Evolutionary conservation across 2,113 vertebrate species (phyloP).

Genomic region (Aythya baeri): DNA sequence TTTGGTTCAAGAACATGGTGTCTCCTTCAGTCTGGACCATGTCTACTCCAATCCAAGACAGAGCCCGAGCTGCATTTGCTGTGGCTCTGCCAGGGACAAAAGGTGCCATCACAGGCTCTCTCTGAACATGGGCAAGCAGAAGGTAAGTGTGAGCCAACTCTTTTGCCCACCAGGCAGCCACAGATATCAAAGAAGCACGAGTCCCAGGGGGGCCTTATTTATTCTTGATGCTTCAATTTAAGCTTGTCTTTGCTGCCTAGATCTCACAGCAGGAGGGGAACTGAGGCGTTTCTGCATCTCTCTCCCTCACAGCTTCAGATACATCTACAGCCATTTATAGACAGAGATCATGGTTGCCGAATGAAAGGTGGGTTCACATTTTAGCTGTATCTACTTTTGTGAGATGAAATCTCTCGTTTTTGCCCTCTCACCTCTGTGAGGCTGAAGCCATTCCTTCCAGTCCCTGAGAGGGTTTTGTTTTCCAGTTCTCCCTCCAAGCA

Average conservation of each 20-base stretch:
- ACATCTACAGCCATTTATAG: slow-evolving; percentile 18
- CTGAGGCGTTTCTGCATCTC: neutral
- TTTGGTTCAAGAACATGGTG: neutral
- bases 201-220: slow-evolving; percentile 19
- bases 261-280: neutral
- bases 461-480: neutral
- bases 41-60: neutral
- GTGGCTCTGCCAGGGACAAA: neutral
- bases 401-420: neutral
- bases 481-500: neutral
- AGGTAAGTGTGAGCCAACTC: neutral
- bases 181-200: slow-evolving; percentile 7
- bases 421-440: neutral
- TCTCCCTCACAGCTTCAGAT: slow-evolving; percentile 1
- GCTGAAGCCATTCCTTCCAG: neutral
- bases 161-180: neutral
- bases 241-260: slow-evolving; percentile 14
- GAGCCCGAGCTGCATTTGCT: neutral
- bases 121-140: neutral
- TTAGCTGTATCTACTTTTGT: neutral
- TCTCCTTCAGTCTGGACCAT: neutral
- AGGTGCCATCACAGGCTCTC: neutral
- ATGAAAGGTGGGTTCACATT: neutral
- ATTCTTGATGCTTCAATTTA: slow-evolving; percentile 26
- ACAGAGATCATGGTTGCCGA: neutral